Conservation (phyloP, 2,113 vertebrate species). For the Megaceryle maxima region DNA sequence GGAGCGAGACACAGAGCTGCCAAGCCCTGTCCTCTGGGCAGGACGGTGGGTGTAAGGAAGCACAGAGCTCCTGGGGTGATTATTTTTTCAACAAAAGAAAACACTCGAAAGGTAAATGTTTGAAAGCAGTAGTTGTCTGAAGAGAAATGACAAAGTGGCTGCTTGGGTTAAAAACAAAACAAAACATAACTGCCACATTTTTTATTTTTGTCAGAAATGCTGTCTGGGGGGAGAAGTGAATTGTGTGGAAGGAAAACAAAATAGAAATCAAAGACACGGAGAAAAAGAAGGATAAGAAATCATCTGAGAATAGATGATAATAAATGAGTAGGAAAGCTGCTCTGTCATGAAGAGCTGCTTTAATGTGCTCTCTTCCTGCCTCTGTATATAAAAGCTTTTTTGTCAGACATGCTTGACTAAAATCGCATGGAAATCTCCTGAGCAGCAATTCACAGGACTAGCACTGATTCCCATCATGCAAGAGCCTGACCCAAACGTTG, state of each 20-base stretch:
- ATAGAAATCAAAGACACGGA: not conserved
- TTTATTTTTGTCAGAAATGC: not conserved
- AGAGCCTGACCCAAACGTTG: rapidly evolving
- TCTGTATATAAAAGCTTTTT: not conserved
- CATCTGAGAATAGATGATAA: not conserved
- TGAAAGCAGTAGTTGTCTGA: not conserved
- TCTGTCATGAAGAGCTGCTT: not conserved
- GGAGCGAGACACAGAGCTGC: rapidly evolving
- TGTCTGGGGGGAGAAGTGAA: not conserved
- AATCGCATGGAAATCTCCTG: not conserved
- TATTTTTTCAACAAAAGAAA: not conserved
- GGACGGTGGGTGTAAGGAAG: not conserved
- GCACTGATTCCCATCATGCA: not conserved
- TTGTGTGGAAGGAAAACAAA: not conserved
- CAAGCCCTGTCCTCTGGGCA: not conserved
- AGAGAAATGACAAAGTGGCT: not conserved
- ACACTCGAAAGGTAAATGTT: not conserved
- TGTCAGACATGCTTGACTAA: not conserved
- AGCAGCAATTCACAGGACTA: not conserved
- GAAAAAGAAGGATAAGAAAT: not conserved
- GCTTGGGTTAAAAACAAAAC: not conserved
- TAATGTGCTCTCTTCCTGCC: not conserved
- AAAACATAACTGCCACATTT: not conserved
- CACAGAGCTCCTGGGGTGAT: not conserved
- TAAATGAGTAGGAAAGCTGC: not conserved